Conservation (phyloP, 2,113 vertebrate genomes). For the Rhodinocichla rosea region DNA sequence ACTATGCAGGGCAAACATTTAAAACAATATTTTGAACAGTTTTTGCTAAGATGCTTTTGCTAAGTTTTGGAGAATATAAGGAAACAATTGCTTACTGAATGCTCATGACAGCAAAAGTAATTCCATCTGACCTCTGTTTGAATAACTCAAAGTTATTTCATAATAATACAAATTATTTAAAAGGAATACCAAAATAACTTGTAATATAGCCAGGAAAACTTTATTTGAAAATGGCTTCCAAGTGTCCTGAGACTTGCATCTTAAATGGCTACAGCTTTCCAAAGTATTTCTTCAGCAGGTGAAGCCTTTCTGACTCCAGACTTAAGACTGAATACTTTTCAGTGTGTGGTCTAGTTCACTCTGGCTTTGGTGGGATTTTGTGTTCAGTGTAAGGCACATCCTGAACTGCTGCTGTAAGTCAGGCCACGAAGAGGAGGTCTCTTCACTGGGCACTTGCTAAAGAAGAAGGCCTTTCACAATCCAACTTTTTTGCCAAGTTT, state of each 20-base stretch:
- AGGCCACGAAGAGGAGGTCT: background rate
- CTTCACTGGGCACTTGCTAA: background rate
- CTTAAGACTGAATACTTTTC: background rate
- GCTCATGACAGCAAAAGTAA: background rate
- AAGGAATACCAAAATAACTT: background rate
- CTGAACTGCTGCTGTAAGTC: background rate
- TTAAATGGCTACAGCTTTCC: background rate
- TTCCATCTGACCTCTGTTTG: background rate
- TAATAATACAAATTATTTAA: background rate
- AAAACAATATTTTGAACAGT: background rate
- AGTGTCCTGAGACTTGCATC: background rate
- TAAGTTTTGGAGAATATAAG: background rate
- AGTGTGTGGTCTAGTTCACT: background rate
- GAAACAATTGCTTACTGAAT: background rate
- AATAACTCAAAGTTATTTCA: background rate
- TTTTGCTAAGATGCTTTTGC: background rate
- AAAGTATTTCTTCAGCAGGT: background rate
- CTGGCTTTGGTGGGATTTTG: background rate
- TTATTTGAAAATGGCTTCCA: background rate
- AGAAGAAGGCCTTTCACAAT: background rate
- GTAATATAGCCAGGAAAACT: background rate
- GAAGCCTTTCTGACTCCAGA: background rate
- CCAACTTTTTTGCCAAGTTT: background rate
- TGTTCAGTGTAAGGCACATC: background rate
- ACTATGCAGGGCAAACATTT: background rate